Conservation (phyloP, 1,140 invertebrate genomes). For the Centruroides sculpturatus region DNA sequence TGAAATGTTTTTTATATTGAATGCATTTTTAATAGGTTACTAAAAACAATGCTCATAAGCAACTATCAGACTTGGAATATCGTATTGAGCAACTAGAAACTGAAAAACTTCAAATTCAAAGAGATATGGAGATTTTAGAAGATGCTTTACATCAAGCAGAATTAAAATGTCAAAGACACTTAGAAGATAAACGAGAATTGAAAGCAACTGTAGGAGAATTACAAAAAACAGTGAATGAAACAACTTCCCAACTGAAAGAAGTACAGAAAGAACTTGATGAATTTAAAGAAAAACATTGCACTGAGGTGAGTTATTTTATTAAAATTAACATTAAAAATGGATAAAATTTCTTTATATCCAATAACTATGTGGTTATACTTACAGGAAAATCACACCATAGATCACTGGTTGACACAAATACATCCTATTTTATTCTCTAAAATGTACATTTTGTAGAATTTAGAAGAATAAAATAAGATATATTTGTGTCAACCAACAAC, state of each 20-base stretch:
- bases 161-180: conserved; percentile 44
- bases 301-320: conserved; percentile 10
- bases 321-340: too few species aligned
- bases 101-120: conserved; percentile 49
- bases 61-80: conserved; percentile 61
- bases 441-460: too few species aligned
- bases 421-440: too few species aligned
- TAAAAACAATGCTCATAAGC: conserved; percentile 65
- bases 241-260: conserved; percentile 36
- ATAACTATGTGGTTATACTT: too few species aligned
- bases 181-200: conserved; percentile 58
- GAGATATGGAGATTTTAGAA: conserved; percentile 53
- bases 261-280: conserved; percentile 42
- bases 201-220: conserved; percentile 47
- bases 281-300: conserved; percentile 37
- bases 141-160: conserved; percentile 14
- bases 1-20: neutral
- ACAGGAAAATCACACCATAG: too few species aligned
- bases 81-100: conserved; percentile 51
- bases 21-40: conserved; percentile 34
- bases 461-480: too few species aligned
- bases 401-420: too few species aligned
- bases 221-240: conserved; percentile 47
- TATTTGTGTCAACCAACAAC: too few species aligned
- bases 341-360: too few species aligned